Conservation (phyloP, 2,113 vertebrate genomes). For the Symphodus melops region DNA sequence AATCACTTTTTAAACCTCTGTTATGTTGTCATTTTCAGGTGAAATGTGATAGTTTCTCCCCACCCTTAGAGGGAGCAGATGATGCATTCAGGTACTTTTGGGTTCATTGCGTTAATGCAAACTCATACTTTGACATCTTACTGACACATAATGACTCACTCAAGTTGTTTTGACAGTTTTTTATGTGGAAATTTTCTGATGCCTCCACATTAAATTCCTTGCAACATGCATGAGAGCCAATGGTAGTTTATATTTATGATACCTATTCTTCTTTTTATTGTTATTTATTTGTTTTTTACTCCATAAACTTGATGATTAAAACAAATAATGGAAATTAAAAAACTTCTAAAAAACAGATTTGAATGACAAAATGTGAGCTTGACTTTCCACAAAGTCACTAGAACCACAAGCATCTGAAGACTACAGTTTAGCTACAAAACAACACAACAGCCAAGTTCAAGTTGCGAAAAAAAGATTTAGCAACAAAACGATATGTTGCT, state of each 20-base stretch:
- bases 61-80: neutral
- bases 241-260: neutral
- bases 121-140: conserved; percentile 2
- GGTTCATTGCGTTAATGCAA: conserved; percentile 4
- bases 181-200: conserved; percentile 10
- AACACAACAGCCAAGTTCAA: no score
- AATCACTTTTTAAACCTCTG: neutral
- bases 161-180: neutral
- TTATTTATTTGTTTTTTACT: no score
- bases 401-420: no score
- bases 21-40: conserved; percentile 16
- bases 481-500: no score
- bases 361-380: no score
- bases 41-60: conserved; percentile 1
- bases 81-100: neutral
- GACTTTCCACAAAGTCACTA: no score
- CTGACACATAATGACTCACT: neutral
- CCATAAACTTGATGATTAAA: no score
- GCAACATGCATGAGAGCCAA: neutral
- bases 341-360: no score
- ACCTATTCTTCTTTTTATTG: no score
- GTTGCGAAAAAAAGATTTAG: no score
- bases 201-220: neutral
- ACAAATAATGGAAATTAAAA: no score
- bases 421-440: no score